A percentile compares a stretch with the other conserved stretches of the same genome.
Conservation (phyloP, 2,888 invertebrate genomes). For the Caenorhabditis sp. region DNA sequence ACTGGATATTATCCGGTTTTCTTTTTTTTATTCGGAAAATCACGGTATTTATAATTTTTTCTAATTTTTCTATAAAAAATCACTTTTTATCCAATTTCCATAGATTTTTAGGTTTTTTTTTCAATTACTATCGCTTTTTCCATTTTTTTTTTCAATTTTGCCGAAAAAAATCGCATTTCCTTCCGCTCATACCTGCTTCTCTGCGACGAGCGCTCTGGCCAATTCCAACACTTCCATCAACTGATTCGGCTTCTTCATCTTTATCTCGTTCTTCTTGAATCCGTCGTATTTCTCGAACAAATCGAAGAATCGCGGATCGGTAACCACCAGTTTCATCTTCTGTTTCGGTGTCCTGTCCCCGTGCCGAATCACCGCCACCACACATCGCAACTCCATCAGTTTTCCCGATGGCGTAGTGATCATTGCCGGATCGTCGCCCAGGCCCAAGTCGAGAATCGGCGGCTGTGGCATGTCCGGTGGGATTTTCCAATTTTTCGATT, state of each 20-base stretch:
- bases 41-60: no score
- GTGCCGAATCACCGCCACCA: constrained; percentile 97
- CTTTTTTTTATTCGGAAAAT: no score
- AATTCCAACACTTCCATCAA: constrained; percentile 98
- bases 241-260: constrained; percentile 97
- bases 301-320: constrained; percentile 88
- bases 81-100: no score
- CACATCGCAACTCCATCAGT: constrained; percentile 95
- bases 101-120: no score
- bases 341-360: constrained; percentile 99
- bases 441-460: constrained; percentile 71
- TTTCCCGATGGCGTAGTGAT: constrained; percentile 98
- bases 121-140: no score
- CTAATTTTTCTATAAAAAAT: no score
- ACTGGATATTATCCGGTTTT: no score
- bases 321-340: constrained; percentile 93
- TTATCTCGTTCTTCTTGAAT: constrained; percentile 95
- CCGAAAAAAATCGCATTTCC: neutral
- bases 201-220: constrained; percentile 88
- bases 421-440: constrained; percentile 94
- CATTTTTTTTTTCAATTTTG: no score
- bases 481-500: constrained; percentile 94
- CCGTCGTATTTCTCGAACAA: constrained; percentile 98
- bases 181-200: constrained; percentile 78
- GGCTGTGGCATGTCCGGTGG: constrained; percentile 87